A percentile compares a stretch with the other conserved stretches of the same genome.
phyloP scores from a whole-genome alignment of 2,797 vertebrate genomes.

The Hapalemur alaotrensis region DNA sequence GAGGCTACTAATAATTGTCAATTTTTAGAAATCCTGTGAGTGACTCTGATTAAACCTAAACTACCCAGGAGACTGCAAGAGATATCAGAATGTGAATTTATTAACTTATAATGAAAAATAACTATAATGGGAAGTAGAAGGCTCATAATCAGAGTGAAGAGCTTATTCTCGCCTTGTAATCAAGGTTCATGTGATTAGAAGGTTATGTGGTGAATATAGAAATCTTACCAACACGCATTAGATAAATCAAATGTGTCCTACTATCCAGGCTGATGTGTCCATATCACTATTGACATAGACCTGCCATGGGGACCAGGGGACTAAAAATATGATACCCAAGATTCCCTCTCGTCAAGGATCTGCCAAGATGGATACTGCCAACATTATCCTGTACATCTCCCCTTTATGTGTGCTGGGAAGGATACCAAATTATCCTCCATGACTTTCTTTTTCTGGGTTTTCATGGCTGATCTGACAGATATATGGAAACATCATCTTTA shows the following conservation, averaged over 20 bases:
- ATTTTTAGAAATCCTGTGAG: not conserved
- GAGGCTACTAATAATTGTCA: not conserved
- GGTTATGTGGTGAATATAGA: not conserved
- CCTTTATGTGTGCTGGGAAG: not conserved
- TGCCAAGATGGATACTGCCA: not conserved
- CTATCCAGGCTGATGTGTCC: not conserved
- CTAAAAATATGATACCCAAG: not conserved
- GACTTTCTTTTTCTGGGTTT: not conserved
- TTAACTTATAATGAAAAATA: not conserved
- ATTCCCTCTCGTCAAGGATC: not conserved
- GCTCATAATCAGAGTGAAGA: not conserved
- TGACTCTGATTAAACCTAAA: not conserved
- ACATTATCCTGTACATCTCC: no score
- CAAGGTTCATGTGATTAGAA: not conserved
- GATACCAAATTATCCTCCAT: not conserved
- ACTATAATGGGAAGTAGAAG: not conserved
- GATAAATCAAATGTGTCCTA: not conserved
- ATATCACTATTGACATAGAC: not conserved
- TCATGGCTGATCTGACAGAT: not conserved
- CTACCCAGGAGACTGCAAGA: not conserved
- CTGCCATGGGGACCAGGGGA: not conserved
- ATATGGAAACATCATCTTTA: not conserved
- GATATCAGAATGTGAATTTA: not conserved
- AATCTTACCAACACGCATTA: not conserved
- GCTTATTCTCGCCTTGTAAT: not conserved